Base-by-base conservation (phyloP, 64 coral and sea anemone genomes). In the Montipora sp. region DNA sequence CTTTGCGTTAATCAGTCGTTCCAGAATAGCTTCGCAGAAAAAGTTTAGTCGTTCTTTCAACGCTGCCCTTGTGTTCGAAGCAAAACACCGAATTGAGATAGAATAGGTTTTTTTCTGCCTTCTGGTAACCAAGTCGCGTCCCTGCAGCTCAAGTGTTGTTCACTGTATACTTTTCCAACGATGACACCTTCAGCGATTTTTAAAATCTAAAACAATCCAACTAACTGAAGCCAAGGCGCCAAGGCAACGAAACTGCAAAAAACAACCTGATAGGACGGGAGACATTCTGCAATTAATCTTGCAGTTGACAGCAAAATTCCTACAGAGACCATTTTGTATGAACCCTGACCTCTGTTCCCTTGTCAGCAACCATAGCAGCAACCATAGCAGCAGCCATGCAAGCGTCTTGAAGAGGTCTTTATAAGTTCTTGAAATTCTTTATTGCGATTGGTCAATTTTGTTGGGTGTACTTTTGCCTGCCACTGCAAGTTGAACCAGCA, bases 51-150 rank as follows among this genome's bases (percentile, higher is more conserved):
- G 51, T 77, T 87, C 80, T 36, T 0, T 88, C 87, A 23, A 93
- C 9, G 63, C 87, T 78, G 14, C n/a, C 24, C 14, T 19, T 11
- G 5, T 79, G 50, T 5, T 93, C 75, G 5, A 57, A 49, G 18
- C 53, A 51, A 50, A 96, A 47, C 2, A 95, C 21, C 14, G 65
- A 66, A 22, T 78, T 96, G 19, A 98, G 94, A 21, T 86, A 84
- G 5, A 98, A 66, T 0, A 84, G 82, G 75, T 98, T 98, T 7
- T 7, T 71, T 87, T 1, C 94, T 88, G 1, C 58, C 73, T 4
- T 82, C 85, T 59, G 94, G 97, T 47, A 78, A 91, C 94, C 91
- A 96, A 2, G 92, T 44, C 7, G 97, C 97, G 60, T 98, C 97
- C 45, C 84, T 79, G 12, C 94, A 92, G 48, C 36, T 89, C 51